Base-by-base conservation (phyloP, 2,888 invertebrate species). In the Zonitis immaculata region DNA sequence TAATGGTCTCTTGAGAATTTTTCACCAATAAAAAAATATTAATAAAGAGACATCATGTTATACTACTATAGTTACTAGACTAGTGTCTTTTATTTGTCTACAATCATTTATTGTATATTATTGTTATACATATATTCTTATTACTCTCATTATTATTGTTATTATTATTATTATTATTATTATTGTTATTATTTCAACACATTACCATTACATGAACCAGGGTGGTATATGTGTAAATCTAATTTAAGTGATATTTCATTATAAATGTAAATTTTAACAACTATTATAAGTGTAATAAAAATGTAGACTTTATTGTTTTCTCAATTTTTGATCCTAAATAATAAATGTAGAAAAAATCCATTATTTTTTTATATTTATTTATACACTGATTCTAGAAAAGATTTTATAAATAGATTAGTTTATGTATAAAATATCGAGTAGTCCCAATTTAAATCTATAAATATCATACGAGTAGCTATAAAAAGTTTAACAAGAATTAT, bases 211-310 rank as follows among this genome's bases (percentile, higher is more conserved):
- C 48, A 44, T 51, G n/a, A n/a, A 52, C 46, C 52, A 56, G 50
- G 50, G 47, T 56, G 52, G 50, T n/a, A n/a, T 49, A 56, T 49
- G 56, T 49, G 50, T 52, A 52, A 45, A 44, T 52, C 42, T 56
- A 47, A 56, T 49, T 56, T 52, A 48, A 49, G 52, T 56, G 56
- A 56, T 56, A 50, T 50, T 49, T 47, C 50, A 50, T 52, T 56
- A 30, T 52, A 52, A 55, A 32, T 56, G 56, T 56, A 56, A 52
- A 50, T 56, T 56, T 56, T 52, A 47, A 35, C n/a, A 35, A 56
- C 52, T 56, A 56, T 52, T 56, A 52, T 56, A 56, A 56, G 50
- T 56, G 56, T 56, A 56, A 56, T 56, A 56, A 56, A 56, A 56
- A 52, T 56, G 56, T 56, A 56, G 54, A 54, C 50, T 54, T 54